Percentiles rank a stretch among this genome's conserved stretches.
Evolutionary conservation across 2,888 invertebrate species (phyloP).

Genomic region (Chrysolina haemoptera): DNA sequence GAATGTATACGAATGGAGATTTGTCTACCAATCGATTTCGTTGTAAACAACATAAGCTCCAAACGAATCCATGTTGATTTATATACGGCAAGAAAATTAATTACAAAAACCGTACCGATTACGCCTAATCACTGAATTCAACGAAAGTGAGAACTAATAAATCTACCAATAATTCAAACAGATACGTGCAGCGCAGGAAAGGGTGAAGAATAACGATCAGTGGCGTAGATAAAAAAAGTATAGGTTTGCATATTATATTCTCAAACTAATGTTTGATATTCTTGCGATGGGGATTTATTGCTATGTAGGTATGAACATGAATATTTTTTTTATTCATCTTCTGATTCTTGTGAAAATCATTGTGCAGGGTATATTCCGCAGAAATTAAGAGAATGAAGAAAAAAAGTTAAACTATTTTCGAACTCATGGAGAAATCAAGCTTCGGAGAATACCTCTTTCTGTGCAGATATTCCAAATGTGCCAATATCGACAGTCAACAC

Average conservation of each 20-base stretch:
- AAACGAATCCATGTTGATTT: conserved; percentile 1
- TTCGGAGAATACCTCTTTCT: no score
- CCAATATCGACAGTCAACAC: no score
- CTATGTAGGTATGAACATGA: no score
- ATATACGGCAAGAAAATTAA: conserved; percentile 6
- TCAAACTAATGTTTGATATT: no score
- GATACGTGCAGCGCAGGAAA: neutral
- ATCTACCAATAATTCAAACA: neutral
- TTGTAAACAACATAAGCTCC: conserved; percentile 1
- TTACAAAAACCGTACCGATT: conserved; percentile 15
- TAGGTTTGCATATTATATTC: neutral
- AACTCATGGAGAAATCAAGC: no score
- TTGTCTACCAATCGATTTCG: neutral
- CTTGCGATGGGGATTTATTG: no score
- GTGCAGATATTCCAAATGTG: no score
- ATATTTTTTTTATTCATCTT: no score
- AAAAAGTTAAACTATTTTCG: no score
- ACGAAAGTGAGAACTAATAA: conserved; percentile 14
- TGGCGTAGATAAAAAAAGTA: neutral
- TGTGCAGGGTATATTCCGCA: no score
- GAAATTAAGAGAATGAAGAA: no score
- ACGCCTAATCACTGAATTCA: conserved; percentile 9
- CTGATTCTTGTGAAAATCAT: no score
- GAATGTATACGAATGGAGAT: neutral
- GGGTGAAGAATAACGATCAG: neutral